Base-by-base conservation (phyloP, 2,797 vertebrate genomes). In the Myripristis jacobus region DNA sequence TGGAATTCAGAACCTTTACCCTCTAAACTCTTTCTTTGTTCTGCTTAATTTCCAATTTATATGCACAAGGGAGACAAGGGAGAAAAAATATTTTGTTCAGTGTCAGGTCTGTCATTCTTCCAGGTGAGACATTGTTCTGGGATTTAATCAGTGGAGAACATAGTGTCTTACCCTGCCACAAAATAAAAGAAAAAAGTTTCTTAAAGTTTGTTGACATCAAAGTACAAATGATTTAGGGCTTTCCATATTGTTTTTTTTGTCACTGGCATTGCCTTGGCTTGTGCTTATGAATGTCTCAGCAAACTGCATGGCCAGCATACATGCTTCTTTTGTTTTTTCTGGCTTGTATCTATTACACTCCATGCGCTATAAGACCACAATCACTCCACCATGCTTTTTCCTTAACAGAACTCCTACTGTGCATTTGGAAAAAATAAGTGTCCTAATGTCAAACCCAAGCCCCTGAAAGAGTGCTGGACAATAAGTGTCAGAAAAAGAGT, bases 301-400 rank as follows among this genome's bases (percentile, higher is more conserved):
- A 60, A 46, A 16, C 21, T 18, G 50, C 44, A 55, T 44, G 3
- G 29, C 18, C 41, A 3, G 29, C 18, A 3, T 38, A 25, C 63
- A 69, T 54, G 58, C 38, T 63, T 25, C 44, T 27, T 21, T 16
- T 34, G 6, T 60, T 58, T 62, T 41, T 34, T 43, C 36, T 84
- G 81, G n/a, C 19, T 62, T 24, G 18, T 15, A 22, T 89, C 58
- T n/a, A n/a, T n/a, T n/a, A 54, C 71, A 77, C 60, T 59, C 80
- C 24, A 31, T 63, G 50, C 24, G 31, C 31, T 54, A 43, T 50
- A 52, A 46, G 52, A 65, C 34, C 25, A 44, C 0, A 9, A n/a
- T 4, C 3, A 43, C 43, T 54, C 60, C 8, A 25, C 34, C 19
- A n/a, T 8, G 60, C 34, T 46, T 31, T 1, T 3, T 29, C 4